Evolutionary conservation across 2,888 invertebrate species (phyloP), one percentile per base, ranked within the genome.

Genomic region (Andrena bicolor): DNA sequence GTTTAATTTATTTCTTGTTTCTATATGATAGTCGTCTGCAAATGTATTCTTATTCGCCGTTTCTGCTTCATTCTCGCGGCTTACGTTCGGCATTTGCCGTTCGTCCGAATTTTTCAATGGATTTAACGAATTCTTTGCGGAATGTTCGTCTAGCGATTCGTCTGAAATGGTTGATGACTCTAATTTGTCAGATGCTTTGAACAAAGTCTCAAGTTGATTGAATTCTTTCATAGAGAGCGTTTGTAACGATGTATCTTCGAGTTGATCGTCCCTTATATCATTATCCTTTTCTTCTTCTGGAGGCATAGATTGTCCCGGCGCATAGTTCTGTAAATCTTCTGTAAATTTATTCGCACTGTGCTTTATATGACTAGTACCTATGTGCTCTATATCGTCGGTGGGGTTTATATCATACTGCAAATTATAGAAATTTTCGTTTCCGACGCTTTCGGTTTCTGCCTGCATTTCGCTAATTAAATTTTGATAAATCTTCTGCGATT

Each of bases 1-100:
- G 20, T 85, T 84, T 60, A 85, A 63, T 72, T 75, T 78, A 69
- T 87, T 85, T 35, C 60, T 75, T 16, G 70, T 69, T 63, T 81
- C 69, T 75, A 77, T 58, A 68, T 63, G 61, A 26, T 35, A 23
- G 26, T 53, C 51, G 13, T 48, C 60, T 20, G 53, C 6, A 41
- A 58, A 8, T 6, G 26, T 26, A 56, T 60, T 48, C 56, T 61
- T 51, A 20, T 26, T n/a, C 16, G n/a, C 23, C 68, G 32, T 7
- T 60, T 41, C 53, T 20, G 26, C 2, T 53, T 65, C 74, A 23
- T 32, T 53, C 23, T 26, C 16, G 6, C 65, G 41, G 35, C 5
- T 23, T 49, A 10, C 23, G 13, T 32, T 28, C 30, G 3, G 49
- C 28, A 13, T 48, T 56, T 26, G n/a, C 48, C 32, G 28, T 64